Evolutionary conservation across 1,140 invertebrate genomes (phyloP).

Genomic region (Brachionus asplanchnoidis): DNA sequence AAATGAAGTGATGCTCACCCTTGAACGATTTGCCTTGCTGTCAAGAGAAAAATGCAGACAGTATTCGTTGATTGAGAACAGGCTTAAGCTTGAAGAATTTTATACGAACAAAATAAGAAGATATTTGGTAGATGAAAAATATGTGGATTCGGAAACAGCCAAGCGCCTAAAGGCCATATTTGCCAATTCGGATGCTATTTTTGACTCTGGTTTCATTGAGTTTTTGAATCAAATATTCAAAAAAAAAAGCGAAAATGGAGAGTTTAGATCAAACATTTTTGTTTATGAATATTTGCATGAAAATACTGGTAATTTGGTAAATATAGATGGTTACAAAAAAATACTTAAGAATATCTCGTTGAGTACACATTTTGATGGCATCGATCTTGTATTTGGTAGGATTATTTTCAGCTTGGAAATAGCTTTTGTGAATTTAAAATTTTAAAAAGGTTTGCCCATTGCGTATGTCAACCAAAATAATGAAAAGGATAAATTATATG

Average conservation of each 20-base stretch:
- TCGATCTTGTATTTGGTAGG: conserved; percentile 29
- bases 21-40: conserved; percentile 15
- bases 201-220: conserved; percentile 31
- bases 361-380: conserved; percentile 40
- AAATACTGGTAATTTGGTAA: background rate
- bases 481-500: background rate
- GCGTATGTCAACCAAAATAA: background rate
- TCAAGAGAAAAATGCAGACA: conserved; percentile 31
- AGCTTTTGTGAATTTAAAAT: background rate
- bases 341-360: background rate
- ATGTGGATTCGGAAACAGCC: background rate
- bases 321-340: background rate
- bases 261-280: conserved; percentile 17
- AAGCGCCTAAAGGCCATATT: conserved; percentile 26
- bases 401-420: background rate
- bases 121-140: background rate
- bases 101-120: background rate
- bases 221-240: background rate
- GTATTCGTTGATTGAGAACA: conserved; percentile 10
- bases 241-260: background rate
- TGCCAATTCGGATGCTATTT: conserved; percentile 35
- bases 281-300: conserved; percentile 40
- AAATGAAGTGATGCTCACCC: conserved; percentile 22
- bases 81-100: background rate
- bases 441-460: conserved; percentile 10